A percentile compares a stretch with the other conserved stretches of the same genome.
Evolutionary conservation across 2,888 invertebrate species (phyloP).

Genomic region (Rotaria macrura): DNA sequence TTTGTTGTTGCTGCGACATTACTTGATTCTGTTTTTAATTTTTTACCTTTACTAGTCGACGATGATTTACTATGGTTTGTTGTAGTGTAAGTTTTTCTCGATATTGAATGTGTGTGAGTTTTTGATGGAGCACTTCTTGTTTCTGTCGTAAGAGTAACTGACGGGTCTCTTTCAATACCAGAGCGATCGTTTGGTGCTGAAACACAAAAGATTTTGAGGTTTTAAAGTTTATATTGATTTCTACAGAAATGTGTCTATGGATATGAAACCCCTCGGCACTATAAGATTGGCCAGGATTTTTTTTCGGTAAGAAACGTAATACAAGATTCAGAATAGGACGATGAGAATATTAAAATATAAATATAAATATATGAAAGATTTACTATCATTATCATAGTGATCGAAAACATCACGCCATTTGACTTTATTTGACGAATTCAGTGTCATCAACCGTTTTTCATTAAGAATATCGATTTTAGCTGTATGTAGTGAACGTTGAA

Average conservation of each 20-base stretch:
- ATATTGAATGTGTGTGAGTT: not conserved
- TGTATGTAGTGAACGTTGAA: not conserved
- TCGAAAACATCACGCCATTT: constrained; percentile 13
- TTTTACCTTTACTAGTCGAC: not conserved
- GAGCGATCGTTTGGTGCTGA: not conserved
- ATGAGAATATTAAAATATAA: too few species aligned
- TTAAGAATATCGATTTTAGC: not conserved
- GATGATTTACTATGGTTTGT: not conserved
- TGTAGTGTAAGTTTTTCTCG: not conserved
- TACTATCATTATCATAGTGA: not conserved
- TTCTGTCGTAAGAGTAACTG: not conserved
- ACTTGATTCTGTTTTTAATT: not conserved
- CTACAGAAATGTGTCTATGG: too few species aligned
- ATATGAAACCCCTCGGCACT: too few species aligned
- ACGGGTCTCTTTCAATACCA: not conserved
- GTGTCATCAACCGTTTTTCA: not conserved
- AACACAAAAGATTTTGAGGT: not conserved
- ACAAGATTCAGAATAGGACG: too few species aligned
- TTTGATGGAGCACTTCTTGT: not conserved
- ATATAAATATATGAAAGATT: not conserved
- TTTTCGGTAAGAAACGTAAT: too few species aligned
- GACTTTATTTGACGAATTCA: not conserved
- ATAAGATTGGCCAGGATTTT: too few species aligned
- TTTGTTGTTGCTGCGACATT: not conserved
- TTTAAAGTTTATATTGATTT: too few species aligned